These are phyloP conservation scores for Chesias legatella DNA, from an alignment of 2,888 invertebrate genomes.

Conservation along the genomic window DNA sequence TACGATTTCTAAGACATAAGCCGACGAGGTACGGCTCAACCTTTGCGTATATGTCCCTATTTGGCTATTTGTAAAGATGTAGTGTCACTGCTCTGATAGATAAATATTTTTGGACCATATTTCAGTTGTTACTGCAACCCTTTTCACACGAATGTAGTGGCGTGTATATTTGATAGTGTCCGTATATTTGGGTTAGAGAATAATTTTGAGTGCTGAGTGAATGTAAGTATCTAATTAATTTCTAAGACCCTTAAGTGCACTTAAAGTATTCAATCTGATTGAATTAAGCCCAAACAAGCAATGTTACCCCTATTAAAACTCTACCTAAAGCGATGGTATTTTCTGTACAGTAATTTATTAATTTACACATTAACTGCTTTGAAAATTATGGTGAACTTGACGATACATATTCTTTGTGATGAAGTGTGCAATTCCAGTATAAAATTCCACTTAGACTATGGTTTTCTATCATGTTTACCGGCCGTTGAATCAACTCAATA, in stretches of 20 bases:
- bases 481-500: constrained; percentile 41
- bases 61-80: constrained; percentile 62
- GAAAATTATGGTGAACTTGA: constrained; percentile 18
- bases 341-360: constrained; percentile 1
- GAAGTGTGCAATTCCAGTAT: constrained; percentile 22
- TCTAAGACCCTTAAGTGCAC: too few relatives aligned
- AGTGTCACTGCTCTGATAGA: constrained; percentile 33
- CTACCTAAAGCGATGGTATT: too few relatives aligned
- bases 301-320: too few relatives aligned
- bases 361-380: constrained; percentile 13
- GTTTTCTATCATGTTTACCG: constrained; percentile 42
- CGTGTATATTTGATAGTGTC: constrained; percentile 2
- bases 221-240: too few relatives aligned
- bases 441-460: constrained; percentile 12
- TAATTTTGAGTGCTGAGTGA: too few relatives aligned
- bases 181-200: too few relatives aligned
- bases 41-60: constrained; percentile 61
- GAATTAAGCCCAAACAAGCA: too few relatives aligned
- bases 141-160: constrained; percentile 1
- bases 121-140: constrained; percentile 21
- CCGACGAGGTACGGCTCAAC: constrained; percentile 52
- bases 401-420: constrained; percentile 3
- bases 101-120: constrained; percentile 26
- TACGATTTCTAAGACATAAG: constrained; percentile 72
- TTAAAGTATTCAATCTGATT: too few relatives aligned